A percentile compares a stretch with the other conserved stretches of the same genome.
These are phyloP conservation scores for Capreolus pygargus DNA, from an alignment of 2,113 vertebrate species.

Conservation along the genomic window DNA sequence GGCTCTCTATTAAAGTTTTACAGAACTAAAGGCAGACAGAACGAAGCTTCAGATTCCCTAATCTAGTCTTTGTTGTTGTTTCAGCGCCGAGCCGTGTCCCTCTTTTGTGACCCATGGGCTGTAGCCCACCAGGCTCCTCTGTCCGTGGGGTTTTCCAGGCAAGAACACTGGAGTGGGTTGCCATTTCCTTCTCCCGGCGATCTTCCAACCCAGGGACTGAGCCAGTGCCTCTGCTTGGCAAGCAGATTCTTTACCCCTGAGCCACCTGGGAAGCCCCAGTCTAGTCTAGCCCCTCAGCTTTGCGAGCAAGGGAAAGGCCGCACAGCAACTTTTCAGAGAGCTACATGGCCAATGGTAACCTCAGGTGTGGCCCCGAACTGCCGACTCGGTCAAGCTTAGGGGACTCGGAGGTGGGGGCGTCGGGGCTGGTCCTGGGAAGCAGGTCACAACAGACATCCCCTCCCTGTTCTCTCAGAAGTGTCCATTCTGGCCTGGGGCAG, in stretches of 20 bases:
- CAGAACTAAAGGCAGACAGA: neutral
- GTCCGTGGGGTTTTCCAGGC: neutral
- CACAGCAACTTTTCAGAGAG: neutral
- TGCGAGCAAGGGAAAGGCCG: neutral
- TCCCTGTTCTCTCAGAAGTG: neutral
- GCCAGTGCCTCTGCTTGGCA: neutral
- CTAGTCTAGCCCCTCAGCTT: neutral
- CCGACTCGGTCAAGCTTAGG: neutral
- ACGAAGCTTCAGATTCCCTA: neutral
- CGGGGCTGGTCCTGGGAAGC: neutral
- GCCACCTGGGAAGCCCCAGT: neutral
- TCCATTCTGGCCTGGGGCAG: neutral
- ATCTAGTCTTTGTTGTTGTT: neutral
- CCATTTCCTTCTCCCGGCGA: neutral
- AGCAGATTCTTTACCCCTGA: neutral
- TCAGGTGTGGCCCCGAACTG: neutral
- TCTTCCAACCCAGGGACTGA: neutral
- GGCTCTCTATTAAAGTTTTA: neutral
- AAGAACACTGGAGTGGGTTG: neutral
- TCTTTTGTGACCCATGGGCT: neutral
- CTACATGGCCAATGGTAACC: rapidly evolving
- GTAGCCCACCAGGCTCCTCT: neutral
- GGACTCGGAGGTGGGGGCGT: neutral
- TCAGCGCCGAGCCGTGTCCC: neutral
- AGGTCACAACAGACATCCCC: neutral